Base-by-base conservation (phyloP, 2,113 vertebrate species). In the Poeciliopsis retropinna region DNA sequence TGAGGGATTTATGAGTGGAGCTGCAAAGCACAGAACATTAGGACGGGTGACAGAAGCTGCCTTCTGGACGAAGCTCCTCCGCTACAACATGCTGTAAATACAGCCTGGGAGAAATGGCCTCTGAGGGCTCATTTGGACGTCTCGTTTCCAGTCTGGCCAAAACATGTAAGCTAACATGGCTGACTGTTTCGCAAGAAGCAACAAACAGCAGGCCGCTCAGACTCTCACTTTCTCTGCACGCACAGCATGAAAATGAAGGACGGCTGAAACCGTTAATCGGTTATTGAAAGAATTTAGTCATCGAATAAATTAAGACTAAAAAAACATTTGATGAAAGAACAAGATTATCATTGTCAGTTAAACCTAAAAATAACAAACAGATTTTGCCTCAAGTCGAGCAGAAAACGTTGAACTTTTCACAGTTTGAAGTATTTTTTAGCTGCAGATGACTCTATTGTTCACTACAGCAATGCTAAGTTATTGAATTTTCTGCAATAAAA, bases 21-120 rank as follows among this genome's bases (percentile, higher is more conserved):
- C 51, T 57, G 51, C 51, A 17, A n/a, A 57, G 51, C 51, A 57
- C 22, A 57, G 22, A 57, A 57, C 51, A 57, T 57, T 57, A 57
- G 51, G 51, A 57, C 25, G 51, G 51, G 25, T 57, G 51, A 57
- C 51, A 57, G 51, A 57, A 57, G 51, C 51, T 57, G 51, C 51
- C 51, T 57, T 57, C 51, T 57, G 51, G 51, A 57, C 51, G 25
- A 57, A 25, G 51, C 51, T 25, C 51, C 22, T 57, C 22, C 25
- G 51, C 51, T 57, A 57, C 51, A n/a, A 57, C 25, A 57, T 57
- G 51, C 51, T 57, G 51, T 57, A 57, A 57, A 57, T 57, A 57
- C 51, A 57, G 51, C 25, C 51, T 57, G 51, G 51, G 51, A 57
- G 51, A n/a, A 57, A 57, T n/a, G 51, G 51, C 51, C 51, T 57